Evolutionary conservation across 2,113 vertebrate species (phyloP).

Genomic region (Apus apus): DNA sequence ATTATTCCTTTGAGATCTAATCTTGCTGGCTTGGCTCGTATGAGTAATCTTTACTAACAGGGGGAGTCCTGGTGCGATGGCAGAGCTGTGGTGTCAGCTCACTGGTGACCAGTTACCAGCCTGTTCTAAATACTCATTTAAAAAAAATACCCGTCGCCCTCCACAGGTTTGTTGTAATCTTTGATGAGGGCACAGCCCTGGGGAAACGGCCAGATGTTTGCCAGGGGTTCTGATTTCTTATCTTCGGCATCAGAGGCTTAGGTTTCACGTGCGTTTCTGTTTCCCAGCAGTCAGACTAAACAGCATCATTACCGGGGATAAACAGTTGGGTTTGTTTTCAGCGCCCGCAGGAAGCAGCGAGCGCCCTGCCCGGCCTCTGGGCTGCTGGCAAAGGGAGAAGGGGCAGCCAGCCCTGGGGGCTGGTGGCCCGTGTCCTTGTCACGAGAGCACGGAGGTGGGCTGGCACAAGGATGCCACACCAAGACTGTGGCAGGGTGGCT

Average conservation of each 20-base stretch:
- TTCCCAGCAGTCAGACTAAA: constrained; percentile 64
- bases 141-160: not conserved
- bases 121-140: not conserved
- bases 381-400: not conserved
- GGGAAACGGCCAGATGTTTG: constrained; percentile 48
- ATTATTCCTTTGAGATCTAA: constrained; percentile 57
- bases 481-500: not conserved
- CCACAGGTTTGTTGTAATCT: not conserved
- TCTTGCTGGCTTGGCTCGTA: constrained; percentile 16
- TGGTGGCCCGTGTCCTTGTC: not conserved
- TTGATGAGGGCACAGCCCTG: not conserved
- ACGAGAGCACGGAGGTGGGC: fast-evolving
- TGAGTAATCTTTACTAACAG: constrained; percentile 43
- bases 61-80: not conserved
- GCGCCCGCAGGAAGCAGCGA: not conserved
- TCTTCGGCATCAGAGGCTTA: constrained; percentile 35
- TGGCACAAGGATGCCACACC: not conserved
- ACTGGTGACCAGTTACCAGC: not conserved
- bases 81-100: not conserved
- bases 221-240: constrained; percentile 28
- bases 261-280: constrained; percentile 51
- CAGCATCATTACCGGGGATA: constrained; percentile 55
- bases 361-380: not conserved
- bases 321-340: constrained; percentile 48
- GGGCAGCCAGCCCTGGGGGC: not conserved